These are phyloP conservation scores for Tetramorium simillimum DNA, from an alignment of 1,140 invertebrate genomes.

Conservation along the genomic window DNA sequence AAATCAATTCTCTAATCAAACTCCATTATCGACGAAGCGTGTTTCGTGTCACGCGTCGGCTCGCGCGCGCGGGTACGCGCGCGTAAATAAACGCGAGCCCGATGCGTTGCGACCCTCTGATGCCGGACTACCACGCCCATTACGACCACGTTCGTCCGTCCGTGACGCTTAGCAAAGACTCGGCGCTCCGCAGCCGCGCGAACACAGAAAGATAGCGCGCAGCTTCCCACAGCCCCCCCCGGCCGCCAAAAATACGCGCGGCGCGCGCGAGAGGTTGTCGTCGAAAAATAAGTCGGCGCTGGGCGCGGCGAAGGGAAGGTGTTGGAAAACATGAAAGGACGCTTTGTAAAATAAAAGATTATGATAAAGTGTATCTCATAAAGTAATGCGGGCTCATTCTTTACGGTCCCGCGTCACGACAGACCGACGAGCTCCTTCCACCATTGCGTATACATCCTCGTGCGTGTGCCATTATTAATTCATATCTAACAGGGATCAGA, in stretches of 20 bases:
- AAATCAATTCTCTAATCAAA: conserved; percentile 27
- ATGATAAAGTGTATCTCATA: background rate
- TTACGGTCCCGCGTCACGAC: conserved; percentile 30
- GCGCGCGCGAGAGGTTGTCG: conserved; percentile 38
- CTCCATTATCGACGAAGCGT: conserved; percentile 59
- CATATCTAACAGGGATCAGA: conserved; percentile 29
- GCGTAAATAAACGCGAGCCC: conserved; percentile 77
- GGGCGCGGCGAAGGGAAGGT: background rate
- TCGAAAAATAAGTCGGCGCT: conserved; percentile 1
- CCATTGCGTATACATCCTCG: background rate
- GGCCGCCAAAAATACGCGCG: conserved; percentile 64
- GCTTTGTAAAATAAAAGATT: conserved; percentile 15
- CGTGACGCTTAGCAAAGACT: conserved; percentile 79
- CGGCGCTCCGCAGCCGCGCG: conserved; percentile 67
- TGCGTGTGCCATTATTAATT: conserved; percentile 10
- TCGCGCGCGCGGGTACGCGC: conserved; percentile 60
- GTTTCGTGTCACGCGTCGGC: conserved; percentile 69
- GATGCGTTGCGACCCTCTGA: conserved; percentile 80
- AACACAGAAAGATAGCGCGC: conserved; percentile 40
- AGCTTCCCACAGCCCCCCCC: conserved; percentile 8
- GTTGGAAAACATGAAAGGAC: conserved; percentile 5
- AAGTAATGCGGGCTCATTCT: background rate
- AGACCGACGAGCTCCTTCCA: background rate
- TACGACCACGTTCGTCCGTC: conserved; percentile 81
- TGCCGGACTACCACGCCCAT: conserved; percentile 81